A percentile compares a stretch with the other conserved stretches of the same genome.
Conservation (phyloP, 2,888 invertebrate species). For the Eilema sororculum region DNA sequence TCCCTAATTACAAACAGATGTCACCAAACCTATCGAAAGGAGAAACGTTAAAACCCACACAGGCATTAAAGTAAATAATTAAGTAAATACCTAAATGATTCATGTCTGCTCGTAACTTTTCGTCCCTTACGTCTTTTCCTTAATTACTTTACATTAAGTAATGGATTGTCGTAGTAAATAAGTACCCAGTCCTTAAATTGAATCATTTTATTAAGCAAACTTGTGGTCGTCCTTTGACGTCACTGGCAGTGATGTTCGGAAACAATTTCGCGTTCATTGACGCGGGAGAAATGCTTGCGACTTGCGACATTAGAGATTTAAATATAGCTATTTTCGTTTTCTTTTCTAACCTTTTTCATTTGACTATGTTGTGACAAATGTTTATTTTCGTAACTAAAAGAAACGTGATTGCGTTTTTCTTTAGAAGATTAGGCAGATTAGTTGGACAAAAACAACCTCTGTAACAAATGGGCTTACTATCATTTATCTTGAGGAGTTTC, state of each 20-base stretch:
- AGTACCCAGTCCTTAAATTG: constrained; percentile 9
- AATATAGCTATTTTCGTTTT: background rate
- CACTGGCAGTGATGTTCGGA: background rate
- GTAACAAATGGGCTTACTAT: background rate
- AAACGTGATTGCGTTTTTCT: background rate
- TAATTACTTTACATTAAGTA: constrained; percentile 26
- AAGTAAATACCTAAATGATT: constrained; percentile 27
- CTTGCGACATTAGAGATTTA: background rate
- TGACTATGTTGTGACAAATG: background rate
- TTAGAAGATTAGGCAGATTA: background rate
- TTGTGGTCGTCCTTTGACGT: constrained; percentile 11
- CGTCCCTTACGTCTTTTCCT: constrained; percentile 12
- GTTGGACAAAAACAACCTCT: background rate
- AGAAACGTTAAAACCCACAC: constrained; percentile 1
- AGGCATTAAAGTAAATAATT: constrained; percentile 5
- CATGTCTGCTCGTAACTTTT: constrained; percentile 26
- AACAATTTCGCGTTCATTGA: constrained; percentile 6
- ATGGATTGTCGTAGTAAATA: constrained; percentile 17
- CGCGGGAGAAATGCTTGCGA: background rate
- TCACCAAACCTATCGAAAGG: background rate
- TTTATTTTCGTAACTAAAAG: constrained; percentile 4
- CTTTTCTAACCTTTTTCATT: background rate
- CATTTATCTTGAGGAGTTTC: constrained; percentile 2
- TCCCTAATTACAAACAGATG: background rate
- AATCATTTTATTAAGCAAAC: constrained; percentile 16